Evolutionary conservation across 2,797 vertebrate species (phyloP).

Genomic region (Bryconaethiops microstoma): DNA sequence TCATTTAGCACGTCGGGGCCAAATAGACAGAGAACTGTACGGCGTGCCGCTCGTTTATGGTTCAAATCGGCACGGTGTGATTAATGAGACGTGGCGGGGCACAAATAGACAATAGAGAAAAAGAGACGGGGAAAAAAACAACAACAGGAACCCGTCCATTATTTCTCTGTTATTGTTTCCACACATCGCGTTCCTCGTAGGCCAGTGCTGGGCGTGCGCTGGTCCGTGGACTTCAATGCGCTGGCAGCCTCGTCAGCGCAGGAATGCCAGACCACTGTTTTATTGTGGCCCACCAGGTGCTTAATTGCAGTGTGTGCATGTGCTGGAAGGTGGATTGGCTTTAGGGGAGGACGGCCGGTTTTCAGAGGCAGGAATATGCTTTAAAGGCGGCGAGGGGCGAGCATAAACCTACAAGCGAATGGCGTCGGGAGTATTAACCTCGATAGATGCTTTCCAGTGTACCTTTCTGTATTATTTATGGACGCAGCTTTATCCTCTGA

Average conservation of each 20-base stretch:
- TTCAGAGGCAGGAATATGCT: not conserved
- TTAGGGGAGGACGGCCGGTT: not conserved
- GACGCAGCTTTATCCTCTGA: not conserved
- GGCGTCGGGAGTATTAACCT: not conserved
- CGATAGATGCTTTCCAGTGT: not conserved
- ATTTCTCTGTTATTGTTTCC: not conserved
- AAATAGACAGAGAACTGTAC: constrained; percentile 13
- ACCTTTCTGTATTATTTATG: constrained; percentile 3
- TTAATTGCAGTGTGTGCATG: not conserved
- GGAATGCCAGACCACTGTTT: not conserved
- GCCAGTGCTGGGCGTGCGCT: not conserved
- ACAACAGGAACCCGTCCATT: not conserved
- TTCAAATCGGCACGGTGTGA: not conserved
- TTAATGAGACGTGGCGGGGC: constrained; percentile 10
- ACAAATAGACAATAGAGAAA: constrained; percentile 1
- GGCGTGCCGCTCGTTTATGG: not conserved
- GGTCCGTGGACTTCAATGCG: not conserved
- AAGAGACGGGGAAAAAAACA: not conserved
- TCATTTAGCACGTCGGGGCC: constrained; percentile 32
- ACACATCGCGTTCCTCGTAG: not conserved
- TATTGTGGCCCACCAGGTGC: not conserved
- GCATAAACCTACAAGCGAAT: not conserved
- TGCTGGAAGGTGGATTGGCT: not conserved
- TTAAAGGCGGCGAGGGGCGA: not conserved
- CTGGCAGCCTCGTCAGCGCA: not conserved